These are phyloP conservation scores for Macrobrachium nipponense DNA, from an alignment of 1,140 invertebrate genomes.

Conservation along the genomic window DNA sequence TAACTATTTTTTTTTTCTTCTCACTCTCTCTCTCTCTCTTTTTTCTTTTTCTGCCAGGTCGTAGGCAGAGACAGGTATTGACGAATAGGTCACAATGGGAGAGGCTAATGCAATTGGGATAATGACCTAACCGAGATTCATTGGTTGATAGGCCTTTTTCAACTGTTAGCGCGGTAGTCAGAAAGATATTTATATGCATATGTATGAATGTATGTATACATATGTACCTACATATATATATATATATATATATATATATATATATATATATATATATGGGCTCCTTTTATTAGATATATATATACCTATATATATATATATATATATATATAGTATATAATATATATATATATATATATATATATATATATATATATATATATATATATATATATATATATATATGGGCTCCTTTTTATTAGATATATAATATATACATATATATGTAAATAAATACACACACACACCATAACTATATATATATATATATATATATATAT, in stretches of 20 bases:
- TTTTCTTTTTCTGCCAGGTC: no score
- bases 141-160: no score
- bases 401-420: no score
- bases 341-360: not conserved
- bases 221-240: not conserved
- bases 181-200: not conserved
- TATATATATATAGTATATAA: not conserved
- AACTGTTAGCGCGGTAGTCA: no score
- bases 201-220: not conserved
- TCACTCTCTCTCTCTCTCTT: no score
- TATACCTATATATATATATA: not conserved
- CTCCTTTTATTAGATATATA: no score
- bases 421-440: conserved; percentile 16
- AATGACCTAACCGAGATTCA: no score
- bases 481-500: not conserved
- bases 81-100: no score
- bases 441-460: conserved; percentile 7
- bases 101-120: no score
- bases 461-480: no score
- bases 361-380: not conserved
- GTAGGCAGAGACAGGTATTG: no score
- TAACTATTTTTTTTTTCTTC: no score
- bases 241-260: conserved; percentile 20
- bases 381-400: not conserved
- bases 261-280: conserved; percentile 13